These are phyloP conservation scores for Platanista minor DNA, from an alignment of 2,113 vertebrate species.

Conservation along the genomic window DNA sequence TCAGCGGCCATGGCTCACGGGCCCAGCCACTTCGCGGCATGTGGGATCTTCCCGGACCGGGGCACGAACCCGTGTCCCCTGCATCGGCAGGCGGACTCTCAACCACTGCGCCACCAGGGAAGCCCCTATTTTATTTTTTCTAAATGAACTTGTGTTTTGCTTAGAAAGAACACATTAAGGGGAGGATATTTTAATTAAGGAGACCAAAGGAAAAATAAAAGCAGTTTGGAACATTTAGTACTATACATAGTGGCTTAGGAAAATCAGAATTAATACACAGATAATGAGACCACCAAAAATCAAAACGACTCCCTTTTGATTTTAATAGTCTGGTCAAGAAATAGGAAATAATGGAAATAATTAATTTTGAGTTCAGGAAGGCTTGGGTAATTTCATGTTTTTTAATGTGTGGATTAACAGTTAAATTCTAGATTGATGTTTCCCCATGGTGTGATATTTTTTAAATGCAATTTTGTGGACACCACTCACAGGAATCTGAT, in stretches of 20 bases:
- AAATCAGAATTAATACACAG: not conserved
- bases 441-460: not conserved
- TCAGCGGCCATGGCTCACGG: too few relatives aligned
- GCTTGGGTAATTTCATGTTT: not conserved
- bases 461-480: not conserved
- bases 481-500: not conserved
- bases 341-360: not conserved
- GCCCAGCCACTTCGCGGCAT: too few relatives aligned
- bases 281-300: not conserved
- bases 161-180: not conserved
- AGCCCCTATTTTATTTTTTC: not conserved
- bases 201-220: not conserved
- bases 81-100: too few relatives aligned
- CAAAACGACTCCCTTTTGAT: not conserved
- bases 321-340: not conserved
- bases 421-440: not conserved
- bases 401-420: not conserved
- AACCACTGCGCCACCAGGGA: too few relatives aligned
- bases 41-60: too few relatives aligned
- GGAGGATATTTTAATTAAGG: not conserved
- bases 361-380: not conserved
- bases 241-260: not conserved
- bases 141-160: not conserved
- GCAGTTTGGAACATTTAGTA: not conserved
- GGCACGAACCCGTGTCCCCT: too few relatives aligned